A percentile compares a stretch with the other conserved stretches of the same genome.
Evolutionary conservation across 2,113 vertebrate species (phyloP).

Genomic region (Lucifuga dentata): DNA sequence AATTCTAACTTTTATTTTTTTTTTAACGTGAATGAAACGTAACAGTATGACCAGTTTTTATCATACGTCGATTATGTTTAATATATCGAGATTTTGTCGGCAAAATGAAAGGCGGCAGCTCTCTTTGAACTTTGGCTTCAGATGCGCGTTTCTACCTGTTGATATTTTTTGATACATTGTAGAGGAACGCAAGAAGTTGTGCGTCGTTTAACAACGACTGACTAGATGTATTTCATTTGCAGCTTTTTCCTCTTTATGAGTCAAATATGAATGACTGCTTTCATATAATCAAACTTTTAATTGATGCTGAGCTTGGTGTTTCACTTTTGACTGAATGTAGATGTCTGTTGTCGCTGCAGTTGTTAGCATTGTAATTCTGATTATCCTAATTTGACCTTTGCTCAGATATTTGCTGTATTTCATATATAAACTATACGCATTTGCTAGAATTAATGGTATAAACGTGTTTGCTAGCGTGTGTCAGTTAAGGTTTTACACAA

Average conservation of each 20-base stretch:
- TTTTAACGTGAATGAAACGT: too few relatives aligned
- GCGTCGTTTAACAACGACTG: too few relatives aligned
- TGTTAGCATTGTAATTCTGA: background rate
- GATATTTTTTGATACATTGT: background rate
- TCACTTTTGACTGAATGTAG: background rate
- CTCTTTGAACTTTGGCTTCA: background rate
- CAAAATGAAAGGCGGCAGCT: background rate
- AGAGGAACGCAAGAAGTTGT: too few relatives aligned
- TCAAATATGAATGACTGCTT: too few relatives aligned
- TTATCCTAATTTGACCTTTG: too few relatives aligned
- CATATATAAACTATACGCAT: background rate
- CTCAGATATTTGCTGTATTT: background rate
- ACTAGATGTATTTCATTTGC: too few relatives aligned
- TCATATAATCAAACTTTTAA: too few relatives aligned
- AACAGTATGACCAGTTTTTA: background rate
- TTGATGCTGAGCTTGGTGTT: background rate
- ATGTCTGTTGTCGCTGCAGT: background rate
- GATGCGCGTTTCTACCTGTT: constrained; percentile 6
- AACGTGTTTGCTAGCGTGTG: background rate
- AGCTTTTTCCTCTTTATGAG: too few relatives aligned
- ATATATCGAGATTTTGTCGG: background rate
- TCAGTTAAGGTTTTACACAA: constrained; percentile 54
- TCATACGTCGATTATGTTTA: background rate
- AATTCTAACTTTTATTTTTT: background rate
- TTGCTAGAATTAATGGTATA: background rate